Conservation (phyloP, 1,140 invertebrate genomes). For the Aphelinus certus region DNA sequence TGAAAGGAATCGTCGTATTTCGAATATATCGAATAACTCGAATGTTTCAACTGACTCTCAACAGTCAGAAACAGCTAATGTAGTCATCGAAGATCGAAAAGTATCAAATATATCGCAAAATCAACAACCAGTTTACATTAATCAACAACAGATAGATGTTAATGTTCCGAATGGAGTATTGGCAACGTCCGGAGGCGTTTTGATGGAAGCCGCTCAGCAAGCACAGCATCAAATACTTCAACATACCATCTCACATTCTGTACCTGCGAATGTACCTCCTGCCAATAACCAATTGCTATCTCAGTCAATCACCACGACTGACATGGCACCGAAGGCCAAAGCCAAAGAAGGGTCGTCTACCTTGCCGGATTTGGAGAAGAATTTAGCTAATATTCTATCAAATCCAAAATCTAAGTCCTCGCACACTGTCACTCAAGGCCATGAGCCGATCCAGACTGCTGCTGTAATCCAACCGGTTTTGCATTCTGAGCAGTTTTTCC, state of each 20-base stretch:
- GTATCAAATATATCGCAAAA: slow-evolving; percentile 34
- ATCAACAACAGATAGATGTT: slow-evolving; percentile 22
- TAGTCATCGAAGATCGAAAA: slow-evolving; percentile 47
- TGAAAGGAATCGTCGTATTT: slow-evolving; percentile 60
- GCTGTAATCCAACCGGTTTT: slow-evolving; percentile 41
- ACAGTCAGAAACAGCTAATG: slow-evolving; percentile 47
- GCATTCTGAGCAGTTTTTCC: slow-evolving; percentile 60
- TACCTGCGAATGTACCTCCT: slow-evolving; percentile 17
- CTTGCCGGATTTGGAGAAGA: slow-evolving; percentile 62
- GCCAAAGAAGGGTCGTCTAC: slow-evolving; percentile 62
- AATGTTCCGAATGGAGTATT: slow-evolving; percentile 22
- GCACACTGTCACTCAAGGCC: slow-evolving; percentile 50
- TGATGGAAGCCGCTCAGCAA: slow-evolving; percentile 41
- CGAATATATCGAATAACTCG: slow-evolving; percentile 56
- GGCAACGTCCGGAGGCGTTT: neutral
- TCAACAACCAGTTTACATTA: slow-evolving; percentile 13
- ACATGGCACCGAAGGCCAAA: slow-evolving; percentile 56
- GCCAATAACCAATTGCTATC: slow-evolving; percentile 29
- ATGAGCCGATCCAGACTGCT: slow-evolving; percentile 45
- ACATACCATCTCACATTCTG: slow-evolving; percentile 41
- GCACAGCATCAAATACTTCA: slow-evolving; percentile 41
- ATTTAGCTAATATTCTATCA: slow-evolving; percentile 63
- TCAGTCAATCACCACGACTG: slow-evolving; percentile 42
- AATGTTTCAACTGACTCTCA: slow-evolving; percentile 60
- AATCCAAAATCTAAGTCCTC: slow-evolving; percentile 62